Percentiles rank a stretch among this genome's conserved stretches.
These are phyloP conservation scores for Pelusios castaneus DNA, from an alignment of 2,113 vertebrate species.

Conservation along the genomic window DNA sequence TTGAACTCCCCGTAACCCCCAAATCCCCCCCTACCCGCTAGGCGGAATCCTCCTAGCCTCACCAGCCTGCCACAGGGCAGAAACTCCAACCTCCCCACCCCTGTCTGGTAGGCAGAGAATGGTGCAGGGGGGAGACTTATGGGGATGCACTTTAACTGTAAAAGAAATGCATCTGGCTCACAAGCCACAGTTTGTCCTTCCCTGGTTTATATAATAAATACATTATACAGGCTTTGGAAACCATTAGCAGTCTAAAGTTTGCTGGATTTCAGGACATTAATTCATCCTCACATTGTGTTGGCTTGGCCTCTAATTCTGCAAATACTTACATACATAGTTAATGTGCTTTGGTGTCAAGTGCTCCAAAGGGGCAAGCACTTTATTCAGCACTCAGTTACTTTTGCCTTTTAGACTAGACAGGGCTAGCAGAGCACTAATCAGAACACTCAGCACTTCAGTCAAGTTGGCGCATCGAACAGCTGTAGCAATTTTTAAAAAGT, in stretches of 20 bases:
- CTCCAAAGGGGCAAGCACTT: not conserved
- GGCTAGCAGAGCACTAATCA: conserved; percentile 27
- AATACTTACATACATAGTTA: not conserved
- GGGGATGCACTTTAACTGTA: too few relatives aligned
- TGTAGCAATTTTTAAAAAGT: not conserved
- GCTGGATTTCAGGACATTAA: not conserved
- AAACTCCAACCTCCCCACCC: too few relatives aligned
- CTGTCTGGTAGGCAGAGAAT: too few relatives aligned
- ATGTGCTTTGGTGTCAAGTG: not conserved
- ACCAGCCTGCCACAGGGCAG: too few relatives aligned
- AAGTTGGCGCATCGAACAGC: not conserved
- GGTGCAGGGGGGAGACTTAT: too few relatives aligned
- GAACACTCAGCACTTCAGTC: not conserved
- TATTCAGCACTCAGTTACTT: not conserved
- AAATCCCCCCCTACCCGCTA: too few relatives aligned
- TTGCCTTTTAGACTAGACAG: not conserved
- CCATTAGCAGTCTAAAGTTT: conserved; percentile 4
- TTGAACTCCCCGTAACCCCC: too few relatives aligned
- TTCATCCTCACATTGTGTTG: not conserved
- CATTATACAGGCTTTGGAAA: not conserved
- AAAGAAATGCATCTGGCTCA: too few relatives aligned
- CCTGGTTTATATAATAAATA: not conserved
- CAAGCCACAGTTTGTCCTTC: too few relatives aligned
- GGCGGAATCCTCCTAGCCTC: too few relatives aligned
- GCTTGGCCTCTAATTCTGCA: not conserved